phyloP scores from a whole-genome alignment of 2,888 invertebrate genomes.

The Drosophila ezoana region DNA sequence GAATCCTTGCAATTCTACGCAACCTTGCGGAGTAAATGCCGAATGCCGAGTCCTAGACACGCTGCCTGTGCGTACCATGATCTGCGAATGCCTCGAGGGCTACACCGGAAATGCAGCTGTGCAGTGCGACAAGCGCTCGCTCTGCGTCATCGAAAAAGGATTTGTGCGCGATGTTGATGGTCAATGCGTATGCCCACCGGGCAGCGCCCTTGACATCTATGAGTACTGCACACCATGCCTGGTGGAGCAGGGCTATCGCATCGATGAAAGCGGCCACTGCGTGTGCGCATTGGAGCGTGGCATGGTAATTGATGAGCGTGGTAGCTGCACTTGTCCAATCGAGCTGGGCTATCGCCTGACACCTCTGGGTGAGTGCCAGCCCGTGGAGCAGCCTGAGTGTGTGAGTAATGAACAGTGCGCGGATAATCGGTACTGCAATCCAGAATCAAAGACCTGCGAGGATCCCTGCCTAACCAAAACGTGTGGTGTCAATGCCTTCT shows the following conservation, averaged over 20 bases:
- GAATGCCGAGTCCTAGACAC: conserved; percentile 92
- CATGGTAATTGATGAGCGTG: conserved; percentile 90
- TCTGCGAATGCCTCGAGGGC: conserved; percentile 94
- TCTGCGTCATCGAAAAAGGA: conserved; percentile 89
- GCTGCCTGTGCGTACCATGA: conserved; percentile 93
- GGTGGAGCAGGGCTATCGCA: conserved; percentile 89
- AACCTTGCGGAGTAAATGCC: conserved; percentile 93
- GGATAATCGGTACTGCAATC: conserved; percentile 91
- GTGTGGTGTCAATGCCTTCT: conserved; percentile 91
- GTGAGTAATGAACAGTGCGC: conserved; percentile 90
- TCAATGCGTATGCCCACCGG: conserved; percentile 91
- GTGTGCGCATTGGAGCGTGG: conserved; percentile 93
- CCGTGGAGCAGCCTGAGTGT: conserved; percentile 87
- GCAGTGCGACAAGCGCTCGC: conserved; percentile 91
- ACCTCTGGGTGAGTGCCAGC: conserved; percentile 87
- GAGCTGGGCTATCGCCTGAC: conserved; percentile 89
- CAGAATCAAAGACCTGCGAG: conserved; percentile 89
- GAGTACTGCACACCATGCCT: conserved; percentile 92
- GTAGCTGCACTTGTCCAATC: conserved; percentile 91
- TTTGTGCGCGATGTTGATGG: conserved; percentile 88
- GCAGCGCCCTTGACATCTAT: conserved; percentile 90
- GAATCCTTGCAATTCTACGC: conserved; percentile 92
- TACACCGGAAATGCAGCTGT: conserved; percentile 94
- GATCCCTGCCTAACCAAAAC: conserved; percentile 91
- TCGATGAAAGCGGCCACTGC: conserved; percentile 92